Percentiles rank a stretch among this genome's conserved stretches.
Conservation (phyloP, 1,140 invertebrate genomes). For the Parasteatoda tepidariorum region DNA sequence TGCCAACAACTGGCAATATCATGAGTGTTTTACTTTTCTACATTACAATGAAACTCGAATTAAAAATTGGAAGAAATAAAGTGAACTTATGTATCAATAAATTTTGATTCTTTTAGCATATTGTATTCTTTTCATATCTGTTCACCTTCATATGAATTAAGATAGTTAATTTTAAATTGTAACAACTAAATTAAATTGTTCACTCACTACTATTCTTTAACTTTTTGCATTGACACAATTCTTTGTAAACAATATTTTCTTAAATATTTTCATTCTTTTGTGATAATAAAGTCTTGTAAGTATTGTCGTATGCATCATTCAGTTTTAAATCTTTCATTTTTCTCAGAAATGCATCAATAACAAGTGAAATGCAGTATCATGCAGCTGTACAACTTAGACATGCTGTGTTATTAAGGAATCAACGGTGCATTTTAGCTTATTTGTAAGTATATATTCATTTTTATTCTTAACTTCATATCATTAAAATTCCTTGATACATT, state of each 20-base stretch:
- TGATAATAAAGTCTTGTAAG: not conserved
- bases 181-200: too few species aligned
- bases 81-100: too few species aligned
- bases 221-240: not conserved
- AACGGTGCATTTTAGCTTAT: constrained; percentile 89
- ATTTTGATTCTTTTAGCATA: too few species aligned
- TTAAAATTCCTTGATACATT: too few species aligned
- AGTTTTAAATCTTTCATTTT: constrained; percentile 1
- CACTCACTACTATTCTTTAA: too few species aligned
- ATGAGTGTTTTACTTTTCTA: too few species aligned
- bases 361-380: constrained; percentile 69
- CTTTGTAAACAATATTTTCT: not conserved
- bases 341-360: constrained; percentile 71
- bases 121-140: too few species aligned
- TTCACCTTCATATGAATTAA: too few species aligned
- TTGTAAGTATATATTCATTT: constrained; percentile 71
- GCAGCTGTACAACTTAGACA: constrained; percentile 84
- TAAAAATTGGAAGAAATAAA: too few species aligned
- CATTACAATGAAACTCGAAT: too few species aligned
- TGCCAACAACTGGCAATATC: too few species aligned
- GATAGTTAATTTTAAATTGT: too few species aligned
- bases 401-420: constrained; percentile 86
- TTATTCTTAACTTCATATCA: not conserved
- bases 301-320: not conserved
- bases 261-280: constrained; percentile 27